Base-by-base conservation (phyloP, 2,888 invertebrate species). In the Abscondita cerata region DNA sequence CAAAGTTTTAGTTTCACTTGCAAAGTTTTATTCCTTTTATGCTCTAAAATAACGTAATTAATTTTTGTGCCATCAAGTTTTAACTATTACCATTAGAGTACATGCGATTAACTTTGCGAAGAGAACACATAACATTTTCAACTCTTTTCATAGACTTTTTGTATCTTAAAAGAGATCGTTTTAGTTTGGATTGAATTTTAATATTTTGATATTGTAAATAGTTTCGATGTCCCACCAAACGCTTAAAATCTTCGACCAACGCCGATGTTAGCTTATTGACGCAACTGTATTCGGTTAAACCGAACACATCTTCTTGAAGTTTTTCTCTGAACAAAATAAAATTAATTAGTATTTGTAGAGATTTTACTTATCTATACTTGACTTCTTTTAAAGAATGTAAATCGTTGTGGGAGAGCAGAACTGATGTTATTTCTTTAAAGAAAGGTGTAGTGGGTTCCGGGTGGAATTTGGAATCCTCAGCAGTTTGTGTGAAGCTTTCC, bases 211-310 rank as follows among this genome's bases (percentile, higher is more conserved):
- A 18, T 13, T 63, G 15, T n/a, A 38, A 5, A 11, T 1, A 31
- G 6, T 19, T 20, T 11, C 36, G 18, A 1, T 38, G 31, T 6
- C 51, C 16, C 8, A 48, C 12, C 5, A 59, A 40, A 47, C 5
- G 15, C 4, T 40, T 50, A 8, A 66, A 9, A 31, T 68, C 67
- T 50, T 41, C 12, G n/a, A 31, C 11, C 12, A 68, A 64, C 13
- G 55, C 62, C 13, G 41, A 33, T 12, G 60, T 61, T 51, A 67
- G 34, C 15, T 52, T 36, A 40, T 59, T 41, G 62, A 68, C 66
- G n/a, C 65, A 66, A 11, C 56, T 58, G 31, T 38, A 34, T 50
- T 67, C 62, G 3, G 65, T 58, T 51, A 62, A 41, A 18, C 62
- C 50, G 13, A 55, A 58, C 16, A 67, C 52, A 18, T 62, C 51